These are phyloP conservation scores for Andrena trimmerana DNA, from an alignment of 2,888 invertebrate species.

Conservation along the genomic window DNA sequence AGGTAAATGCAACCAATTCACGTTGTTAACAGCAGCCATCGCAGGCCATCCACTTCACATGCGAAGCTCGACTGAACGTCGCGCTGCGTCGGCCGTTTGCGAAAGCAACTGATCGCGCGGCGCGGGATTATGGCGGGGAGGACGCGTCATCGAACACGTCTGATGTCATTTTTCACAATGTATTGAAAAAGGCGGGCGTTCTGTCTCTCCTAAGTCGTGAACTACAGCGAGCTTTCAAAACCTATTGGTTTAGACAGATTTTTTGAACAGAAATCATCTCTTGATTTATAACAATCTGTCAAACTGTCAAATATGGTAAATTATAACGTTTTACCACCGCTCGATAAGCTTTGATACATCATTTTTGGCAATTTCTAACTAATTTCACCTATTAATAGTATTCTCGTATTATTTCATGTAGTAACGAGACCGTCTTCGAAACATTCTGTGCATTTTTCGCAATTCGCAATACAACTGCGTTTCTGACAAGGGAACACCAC, in stretches of 20 bases:
- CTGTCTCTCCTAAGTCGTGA: background rate
- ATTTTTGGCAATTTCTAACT: no score
- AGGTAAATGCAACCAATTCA: slow-evolving; percentile 19
- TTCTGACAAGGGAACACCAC: no score
- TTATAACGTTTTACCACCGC: no score
- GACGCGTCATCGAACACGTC: slow-evolving; percentile 8
- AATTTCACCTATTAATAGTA: no score
- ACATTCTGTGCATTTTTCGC: no score
- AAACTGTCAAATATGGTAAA: no score
- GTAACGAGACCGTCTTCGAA: no score
- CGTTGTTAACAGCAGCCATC: slow-evolving; percentile 57
- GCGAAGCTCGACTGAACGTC: slow-evolving; percentile 53
- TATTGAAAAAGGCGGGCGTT: background rate
- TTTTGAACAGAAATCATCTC: background rate
- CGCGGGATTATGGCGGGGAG: slow-evolving; percentile 9
- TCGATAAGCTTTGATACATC: no score
- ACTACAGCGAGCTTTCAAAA: background rate
- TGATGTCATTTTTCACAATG: background rate
- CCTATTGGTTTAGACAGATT: background rate
- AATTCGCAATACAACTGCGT: no score
- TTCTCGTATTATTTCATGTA: no score
- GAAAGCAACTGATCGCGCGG: slow-evolving; percentile 37
- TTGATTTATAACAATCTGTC: background rate
- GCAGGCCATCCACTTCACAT: slow-evolving; percentile 42
- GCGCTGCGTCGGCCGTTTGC: slow-evolving; percentile 43